phyloP scores from a whole-genome alignment of 2,797 vertebrate species.

The Sardinella longiceps region DNA sequence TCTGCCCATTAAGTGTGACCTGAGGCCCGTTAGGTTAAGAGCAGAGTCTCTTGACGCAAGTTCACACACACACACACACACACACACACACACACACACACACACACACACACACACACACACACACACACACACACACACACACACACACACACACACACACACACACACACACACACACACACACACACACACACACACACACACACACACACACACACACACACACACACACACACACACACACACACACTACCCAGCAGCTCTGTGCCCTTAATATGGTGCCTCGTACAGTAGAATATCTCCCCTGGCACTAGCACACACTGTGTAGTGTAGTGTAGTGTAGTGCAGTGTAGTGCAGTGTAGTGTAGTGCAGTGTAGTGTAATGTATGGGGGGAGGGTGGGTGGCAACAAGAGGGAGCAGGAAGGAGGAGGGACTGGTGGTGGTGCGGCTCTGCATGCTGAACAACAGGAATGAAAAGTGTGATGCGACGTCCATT shows the following conservation, averaged over 20 bases:
- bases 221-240: slow-evolving; percentile 27
- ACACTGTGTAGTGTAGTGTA: no score
- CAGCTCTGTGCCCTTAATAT: not conserved
- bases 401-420: not conserved
- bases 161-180: slow-evolving; percentile 35
- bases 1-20: slow-evolving; percentile 14
- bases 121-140: slow-evolving; percentile 5
- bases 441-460: not conserved
- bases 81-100: not conserved
- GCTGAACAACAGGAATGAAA: not conserved
- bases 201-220: slow-evolving; percentile 4
- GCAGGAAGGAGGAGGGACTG: not conserved
- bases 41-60: not conserved
- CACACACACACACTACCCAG: not conserved
- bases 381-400: no score
- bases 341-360: no score
- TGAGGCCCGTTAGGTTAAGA: not conserved
- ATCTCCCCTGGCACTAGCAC: not conserved
- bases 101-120: not conserved
- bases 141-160: not conserved
- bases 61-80: not conserved
- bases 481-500: not conserved
- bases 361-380: no score
- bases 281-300: not conserved
- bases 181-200: slow-evolving; percentile 29